A percentile compares a stretch with the other conserved stretches of the same genome.
Conservation (phyloP, 2,113 vertebrate species). For the Scophthalmus maximus region DNA sequence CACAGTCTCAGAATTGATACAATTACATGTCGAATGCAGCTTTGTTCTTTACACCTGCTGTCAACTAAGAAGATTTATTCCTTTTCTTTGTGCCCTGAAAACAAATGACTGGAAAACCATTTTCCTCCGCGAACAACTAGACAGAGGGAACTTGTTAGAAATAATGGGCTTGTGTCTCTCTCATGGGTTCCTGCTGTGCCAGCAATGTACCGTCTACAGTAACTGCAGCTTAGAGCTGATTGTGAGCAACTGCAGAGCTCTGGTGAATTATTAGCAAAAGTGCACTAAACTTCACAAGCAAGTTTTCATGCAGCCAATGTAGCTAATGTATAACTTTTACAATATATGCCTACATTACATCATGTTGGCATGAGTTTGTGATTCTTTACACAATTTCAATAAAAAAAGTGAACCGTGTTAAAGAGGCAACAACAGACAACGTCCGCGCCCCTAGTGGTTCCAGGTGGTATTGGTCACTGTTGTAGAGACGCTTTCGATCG, state of each 20-base stretch:
- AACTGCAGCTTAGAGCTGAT: constrained; percentile 22
- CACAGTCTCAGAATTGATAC: neutral
- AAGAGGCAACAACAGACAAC: too few species aligned
- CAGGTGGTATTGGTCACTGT: too few species aligned
- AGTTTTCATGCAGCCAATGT: neutral
- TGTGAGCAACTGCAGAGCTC: neutral
- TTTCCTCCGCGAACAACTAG: constrained; percentile 63
- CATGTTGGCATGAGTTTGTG: constrained; percentile 1
- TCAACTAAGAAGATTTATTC: constrained; percentile 57
- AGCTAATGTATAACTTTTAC: neutral
- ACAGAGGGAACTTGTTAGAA: constrained; percentile 62
- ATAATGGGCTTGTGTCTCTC: constrained; percentile 33
- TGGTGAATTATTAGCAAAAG: neutral
- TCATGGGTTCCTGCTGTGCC: constrained; percentile 37
- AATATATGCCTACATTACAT: neutral
- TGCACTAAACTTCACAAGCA: too few species aligned
- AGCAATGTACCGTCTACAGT: constrained; percentile 48
- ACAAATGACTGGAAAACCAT: constrained; percentile 53
- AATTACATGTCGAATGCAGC: neutral
- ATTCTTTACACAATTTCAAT: constrained; percentile 6
- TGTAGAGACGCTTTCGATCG: too few species aligned
- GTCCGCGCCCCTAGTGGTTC: too few species aligned
- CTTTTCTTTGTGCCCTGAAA: constrained; percentile 26
- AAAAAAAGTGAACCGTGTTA: too few species aligned
- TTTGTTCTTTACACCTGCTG: constrained; percentile 42